Percentiles rank a stretch among this genome's conserved stretches.
Evolutionary conservation across 2,113 vertebrate genomes (phyloP).

Genomic region (Peucedramus taeniatus): DNA sequence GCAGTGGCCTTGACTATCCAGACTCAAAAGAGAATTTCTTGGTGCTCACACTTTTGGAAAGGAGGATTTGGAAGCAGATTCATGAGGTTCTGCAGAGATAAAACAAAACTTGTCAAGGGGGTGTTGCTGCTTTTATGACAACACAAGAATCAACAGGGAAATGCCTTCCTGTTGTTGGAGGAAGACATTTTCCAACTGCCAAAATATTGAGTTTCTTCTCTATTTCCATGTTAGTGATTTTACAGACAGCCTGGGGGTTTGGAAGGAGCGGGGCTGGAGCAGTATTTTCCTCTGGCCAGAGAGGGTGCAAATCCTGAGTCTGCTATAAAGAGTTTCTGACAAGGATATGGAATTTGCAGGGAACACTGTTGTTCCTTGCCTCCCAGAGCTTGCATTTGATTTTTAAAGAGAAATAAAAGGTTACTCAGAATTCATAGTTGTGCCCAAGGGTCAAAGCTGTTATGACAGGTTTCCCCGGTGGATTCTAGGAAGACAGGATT

Average conservation of each 20-base stretch:
- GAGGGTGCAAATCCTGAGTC: not conserved
- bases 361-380: not conserved
- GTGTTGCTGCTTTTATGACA: not conserved
- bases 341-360: not conserved
- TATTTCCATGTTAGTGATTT: not conserved
- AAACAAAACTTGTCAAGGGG: not conserved
- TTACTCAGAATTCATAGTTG: not conserved
- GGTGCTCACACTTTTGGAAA: not conserved
- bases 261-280: not conserved
- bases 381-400: not conserved
- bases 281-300: not conserved
- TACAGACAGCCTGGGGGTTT: not conserved
- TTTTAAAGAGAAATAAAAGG: slow-evolving; percentile 10
- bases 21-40: not conserved
- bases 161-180: not conserved
- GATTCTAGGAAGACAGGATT: not conserved
- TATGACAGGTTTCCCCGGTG: not conserved
- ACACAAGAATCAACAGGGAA: not conserved
- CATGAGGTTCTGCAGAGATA: not conserved
- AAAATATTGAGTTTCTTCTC: not conserved
- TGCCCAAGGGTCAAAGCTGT: not conserved
- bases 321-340: not conserved
- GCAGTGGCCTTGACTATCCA: not conserved
- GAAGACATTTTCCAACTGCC: not conserved
- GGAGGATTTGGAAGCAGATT: not conserved